Conservation (phyloP, 1,140 invertebrate species). For the Stegodyphus dumicola region DNA sequence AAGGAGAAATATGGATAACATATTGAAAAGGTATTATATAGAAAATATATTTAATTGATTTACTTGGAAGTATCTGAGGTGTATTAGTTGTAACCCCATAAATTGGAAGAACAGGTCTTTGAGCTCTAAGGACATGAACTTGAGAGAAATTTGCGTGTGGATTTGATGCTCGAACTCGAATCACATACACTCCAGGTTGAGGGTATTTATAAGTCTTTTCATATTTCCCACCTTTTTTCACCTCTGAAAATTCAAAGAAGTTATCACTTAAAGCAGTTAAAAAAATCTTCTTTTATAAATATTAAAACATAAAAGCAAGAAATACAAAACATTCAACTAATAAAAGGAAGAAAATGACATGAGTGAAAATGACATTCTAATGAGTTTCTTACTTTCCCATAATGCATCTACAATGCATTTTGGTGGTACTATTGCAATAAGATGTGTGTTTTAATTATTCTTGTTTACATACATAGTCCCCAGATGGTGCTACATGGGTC, state of each 20-base stretch:
- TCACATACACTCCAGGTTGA: slow-evolving; percentile 63
- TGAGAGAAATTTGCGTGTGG: slow-evolving; percentile 63
- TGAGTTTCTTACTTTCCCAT: too few species aligned
- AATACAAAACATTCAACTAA: not conserved
- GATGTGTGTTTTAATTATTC: too few species aligned
- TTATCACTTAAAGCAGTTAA: not conserved
- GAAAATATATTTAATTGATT: not conserved
- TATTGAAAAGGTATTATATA: too few species aligned
- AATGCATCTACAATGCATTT: too few species aligned
- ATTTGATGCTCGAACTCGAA: slow-evolving; percentile 63
- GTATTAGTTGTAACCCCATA: slow-evolving; percentile 63
- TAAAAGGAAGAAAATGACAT: not conserved
- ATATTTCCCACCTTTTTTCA: slow-evolving; percentile 62
- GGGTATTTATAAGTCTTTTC: slow-evolving; percentile 62
- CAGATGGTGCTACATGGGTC: too few species aligned
- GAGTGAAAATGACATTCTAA: not conserved
- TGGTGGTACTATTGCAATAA: too few species aligned
- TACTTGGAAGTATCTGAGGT: slow-evolving; percentile 63
- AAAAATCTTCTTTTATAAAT: not conserved
- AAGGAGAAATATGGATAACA: too few species aligned
- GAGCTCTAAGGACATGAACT: slow-evolving; percentile 60
- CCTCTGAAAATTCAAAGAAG: slow-evolving; percentile 21
- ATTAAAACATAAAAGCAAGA: not conserved
- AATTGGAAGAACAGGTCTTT: slow-evolving; percentile 63
- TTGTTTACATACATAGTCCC: too few species aligned